phyloP scores from a whole-genome alignment of 2,113 vertebrate species.

The Vireo altiloquus region DNA sequence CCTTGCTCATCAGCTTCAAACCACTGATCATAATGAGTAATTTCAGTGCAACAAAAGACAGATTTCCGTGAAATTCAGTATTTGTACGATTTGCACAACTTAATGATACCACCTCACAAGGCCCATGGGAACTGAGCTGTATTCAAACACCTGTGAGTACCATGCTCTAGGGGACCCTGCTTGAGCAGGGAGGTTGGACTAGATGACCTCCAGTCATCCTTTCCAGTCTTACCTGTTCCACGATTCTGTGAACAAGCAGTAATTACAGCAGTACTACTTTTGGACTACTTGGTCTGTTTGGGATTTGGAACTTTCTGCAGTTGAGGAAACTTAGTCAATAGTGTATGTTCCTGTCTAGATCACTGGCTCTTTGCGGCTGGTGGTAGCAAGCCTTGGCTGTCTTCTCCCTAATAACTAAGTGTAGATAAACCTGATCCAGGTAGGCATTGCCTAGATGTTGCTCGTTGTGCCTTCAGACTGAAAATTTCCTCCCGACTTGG shows the following conservation, averaged over 20 bases:
- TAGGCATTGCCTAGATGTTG: background rate
- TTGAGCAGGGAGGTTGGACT: background rate
- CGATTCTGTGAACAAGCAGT: background rate
- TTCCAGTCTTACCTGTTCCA: background rate
- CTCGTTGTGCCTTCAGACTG: background rate
- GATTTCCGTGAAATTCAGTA: background rate
- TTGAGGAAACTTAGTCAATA: background rate
- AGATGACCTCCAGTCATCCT: background rate
- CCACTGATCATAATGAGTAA: background rate
- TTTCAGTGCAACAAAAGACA: background rate
- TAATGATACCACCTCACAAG: background rate
- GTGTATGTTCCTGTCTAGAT: background rate
- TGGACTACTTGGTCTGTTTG: background rate
- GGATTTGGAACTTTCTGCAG: background rate
- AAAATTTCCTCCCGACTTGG: background rate
- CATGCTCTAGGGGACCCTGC: background rate
- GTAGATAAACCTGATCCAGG: background rate
- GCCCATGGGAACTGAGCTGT: background rate
- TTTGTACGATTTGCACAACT: background rate
- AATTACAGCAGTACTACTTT: background rate
- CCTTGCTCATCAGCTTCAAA: background rate
- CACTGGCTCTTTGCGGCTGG: background rate
- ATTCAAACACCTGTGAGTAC: background rate
- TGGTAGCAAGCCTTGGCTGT: background rate
- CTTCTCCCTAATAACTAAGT: background rate